phyloP scores from a whole-genome alignment of 2,113 vertebrate species.

The Tachysurus fulvidraco region DNA sequence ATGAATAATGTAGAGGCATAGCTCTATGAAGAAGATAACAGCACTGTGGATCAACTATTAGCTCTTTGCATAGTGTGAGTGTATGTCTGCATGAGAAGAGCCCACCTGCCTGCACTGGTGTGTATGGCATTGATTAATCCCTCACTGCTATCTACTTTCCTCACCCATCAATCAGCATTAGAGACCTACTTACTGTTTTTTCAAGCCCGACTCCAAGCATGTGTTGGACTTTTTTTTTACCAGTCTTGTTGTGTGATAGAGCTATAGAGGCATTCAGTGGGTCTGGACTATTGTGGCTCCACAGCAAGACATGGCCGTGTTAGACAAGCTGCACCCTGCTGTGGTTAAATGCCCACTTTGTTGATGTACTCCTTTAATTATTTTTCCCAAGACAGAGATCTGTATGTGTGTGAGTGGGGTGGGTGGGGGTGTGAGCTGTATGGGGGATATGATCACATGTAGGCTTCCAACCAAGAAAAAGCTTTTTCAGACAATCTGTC shows the following conservation, averaged over 20 bases:
- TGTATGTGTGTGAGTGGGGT: conserved; percentile 3
- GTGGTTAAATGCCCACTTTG: conserved; percentile 42
- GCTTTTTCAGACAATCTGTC: conserved; percentile 43
- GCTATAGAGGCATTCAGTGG: conserved; percentile 11
- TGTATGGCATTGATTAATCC: conserved; percentile 56
- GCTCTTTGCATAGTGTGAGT: conserved; percentile 5
- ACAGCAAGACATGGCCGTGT: conserved; percentile 6
- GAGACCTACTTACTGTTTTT: background rate
- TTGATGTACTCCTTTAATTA: conserved; percentile 34
- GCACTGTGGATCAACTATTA: conserved; percentile 16
- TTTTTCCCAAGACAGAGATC: conserved; percentile 17
- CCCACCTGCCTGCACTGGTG: conserved; percentile 47
- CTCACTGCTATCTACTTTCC: conserved; percentile 29
- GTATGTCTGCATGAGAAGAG: conserved; percentile 36
- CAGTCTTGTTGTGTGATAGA: background rate
- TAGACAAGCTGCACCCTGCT: conserved; percentile 31
- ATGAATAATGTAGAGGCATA: conserved; percentile 52
- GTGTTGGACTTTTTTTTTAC: conserved; percentile 5
- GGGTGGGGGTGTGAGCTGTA: background rate
- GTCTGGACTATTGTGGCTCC: conserved; percentile 13
- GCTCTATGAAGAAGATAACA: conserved; percentile 17
- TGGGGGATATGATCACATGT: conserved; percentile 1
- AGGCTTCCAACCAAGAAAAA: conserved; percentile 17
- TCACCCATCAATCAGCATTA: conserved; percentile 54
- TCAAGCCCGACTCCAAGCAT: background rate